These are phyloP conservation scores for Halcyon leucocephala DNA, from an alignment of 2,797 vertebrate genomes.

Conservation along the genomic window DNA sequence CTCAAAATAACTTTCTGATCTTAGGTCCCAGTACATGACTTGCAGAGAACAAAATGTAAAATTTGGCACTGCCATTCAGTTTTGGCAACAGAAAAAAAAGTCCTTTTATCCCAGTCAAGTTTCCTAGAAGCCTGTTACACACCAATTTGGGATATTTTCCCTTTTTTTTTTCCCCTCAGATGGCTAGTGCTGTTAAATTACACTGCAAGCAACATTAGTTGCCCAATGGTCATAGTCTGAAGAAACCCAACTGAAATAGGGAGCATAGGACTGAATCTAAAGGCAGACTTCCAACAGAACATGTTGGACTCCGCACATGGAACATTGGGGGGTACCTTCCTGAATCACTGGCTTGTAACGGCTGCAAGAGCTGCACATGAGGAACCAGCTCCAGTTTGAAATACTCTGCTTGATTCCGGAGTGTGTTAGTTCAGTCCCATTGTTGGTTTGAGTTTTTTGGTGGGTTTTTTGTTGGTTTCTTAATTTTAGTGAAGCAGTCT, in stretches of 20 bases:
- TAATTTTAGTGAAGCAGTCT: background rate
- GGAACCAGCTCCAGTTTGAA: background rate
- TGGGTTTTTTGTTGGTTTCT: background rate
- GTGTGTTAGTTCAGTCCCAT: background rate
- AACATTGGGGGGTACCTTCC: background rate
- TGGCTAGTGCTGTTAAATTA: background rate
- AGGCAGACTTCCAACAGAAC: background rate
- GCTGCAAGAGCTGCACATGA: background rate
- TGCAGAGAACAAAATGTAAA: background rate
- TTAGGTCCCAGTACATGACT: background rate
- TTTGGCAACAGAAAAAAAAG: background rate
- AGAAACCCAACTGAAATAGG: background rate
- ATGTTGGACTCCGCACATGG: background rate
- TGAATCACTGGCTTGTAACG: background rate
- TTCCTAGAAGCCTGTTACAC: background rate
- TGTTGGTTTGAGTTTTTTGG: background rate
- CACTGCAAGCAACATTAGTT: background rate
- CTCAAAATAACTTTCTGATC: constrained; percentile 19
- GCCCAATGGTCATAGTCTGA: background rate
- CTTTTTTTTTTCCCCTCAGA: background rate
- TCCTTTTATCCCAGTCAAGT: background rate
- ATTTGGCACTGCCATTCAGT: background rate
- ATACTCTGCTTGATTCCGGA: background rate
- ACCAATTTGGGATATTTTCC: background rate
- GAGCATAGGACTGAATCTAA: background rate